phyloP scores from a whole-genome alignment of 2,113 vertebrate species.

The Platanista minor region DNA sequence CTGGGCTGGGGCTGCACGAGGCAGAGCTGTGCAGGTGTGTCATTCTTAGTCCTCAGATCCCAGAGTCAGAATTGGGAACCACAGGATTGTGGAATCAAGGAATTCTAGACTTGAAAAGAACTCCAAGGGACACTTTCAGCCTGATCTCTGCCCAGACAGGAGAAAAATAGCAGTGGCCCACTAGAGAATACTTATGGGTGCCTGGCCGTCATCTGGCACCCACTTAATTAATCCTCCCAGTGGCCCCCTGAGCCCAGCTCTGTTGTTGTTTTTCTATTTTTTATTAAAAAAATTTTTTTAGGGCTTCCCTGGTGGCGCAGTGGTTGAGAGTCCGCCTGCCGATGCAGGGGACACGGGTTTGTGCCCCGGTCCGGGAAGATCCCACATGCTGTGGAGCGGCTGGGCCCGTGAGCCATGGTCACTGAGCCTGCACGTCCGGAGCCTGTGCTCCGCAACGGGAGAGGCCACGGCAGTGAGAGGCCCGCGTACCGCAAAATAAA shows the following conservation, averaged over 20 bases:
- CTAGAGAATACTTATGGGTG: conserved; percentile 43
- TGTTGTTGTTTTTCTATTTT: neutral
- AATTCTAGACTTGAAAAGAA: conserved; percentile 13
- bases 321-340: no score
- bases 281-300: neutral
- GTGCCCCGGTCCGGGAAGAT: no score
- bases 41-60: neutral
- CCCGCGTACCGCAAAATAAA: no score
- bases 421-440: no score
- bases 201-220: neutral
- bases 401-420: no score
- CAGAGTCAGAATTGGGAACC: neutral
- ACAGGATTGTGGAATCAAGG: neutral
- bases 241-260: neutral
- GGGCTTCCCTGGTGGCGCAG: no score
- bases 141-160: neutral
- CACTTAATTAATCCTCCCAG: neutral
- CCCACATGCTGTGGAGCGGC: no score
- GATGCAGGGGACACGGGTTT: no score
- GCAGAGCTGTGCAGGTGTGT: neutral
- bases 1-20: neutral
- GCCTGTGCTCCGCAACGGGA: no score
- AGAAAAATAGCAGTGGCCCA: neutral
- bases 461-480: no score
- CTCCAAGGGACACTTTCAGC: neutral